phyloP scores from a whole-genome alignment of 2,888 invertebrate species.

The Itoplectis maculator region DNA sequence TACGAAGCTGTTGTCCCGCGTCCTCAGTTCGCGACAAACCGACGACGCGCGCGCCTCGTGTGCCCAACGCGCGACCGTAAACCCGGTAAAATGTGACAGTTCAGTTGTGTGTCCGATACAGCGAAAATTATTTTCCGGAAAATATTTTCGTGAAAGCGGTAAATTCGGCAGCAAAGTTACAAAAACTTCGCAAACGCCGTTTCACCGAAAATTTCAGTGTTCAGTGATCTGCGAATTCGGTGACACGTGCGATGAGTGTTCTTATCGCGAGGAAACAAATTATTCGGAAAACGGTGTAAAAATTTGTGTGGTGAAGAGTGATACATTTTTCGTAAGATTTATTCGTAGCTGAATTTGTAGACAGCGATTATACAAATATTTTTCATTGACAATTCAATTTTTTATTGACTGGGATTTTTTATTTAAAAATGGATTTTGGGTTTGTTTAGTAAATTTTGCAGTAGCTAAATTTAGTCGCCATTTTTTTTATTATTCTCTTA shows the following conservation, averaged over 20 bases:
- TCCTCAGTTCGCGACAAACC: slow-evolving; percentile 82
- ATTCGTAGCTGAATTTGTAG: too few relatives aligned
- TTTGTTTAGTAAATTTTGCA: too few relatives aligned
- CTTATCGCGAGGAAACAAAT: background rate
- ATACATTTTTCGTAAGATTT: too few relatives aligned
- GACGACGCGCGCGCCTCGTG: slow-evolving; percentile 75
- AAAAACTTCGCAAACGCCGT: background rate
- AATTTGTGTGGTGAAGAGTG: too few relatives aligned
- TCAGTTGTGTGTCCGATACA: slow-evolving; percentile 26
- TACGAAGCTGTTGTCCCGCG: slow-evolving; percentile 77
- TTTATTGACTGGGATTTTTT: too few relatives aligned
- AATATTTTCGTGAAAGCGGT: too few relatives aligned
- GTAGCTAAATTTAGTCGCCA: too few relatives aligned
- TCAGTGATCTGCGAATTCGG: background rate
- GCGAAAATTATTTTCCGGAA: background rate
- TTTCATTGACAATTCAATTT: too few relatives aligned
- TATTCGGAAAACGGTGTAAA: slow-evolving; percentile 5
- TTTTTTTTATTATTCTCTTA: too few relatives aligned
- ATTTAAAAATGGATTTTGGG: too few relatives aligned
- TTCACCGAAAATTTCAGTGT: background rate
- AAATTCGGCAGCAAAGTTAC: too few relatives aligned
- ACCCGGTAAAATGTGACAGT: slow-evolving; percentile 67
- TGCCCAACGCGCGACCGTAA: slow-evolving; percentile 61
- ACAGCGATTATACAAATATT: too few relatives aligned
- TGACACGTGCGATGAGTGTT: slow-evolving; percentile 1